Evolutionary conservation across 1,140 invertebrate genomes (phyloP).

Genomic region (Leptinotarsa texana): DNA sequence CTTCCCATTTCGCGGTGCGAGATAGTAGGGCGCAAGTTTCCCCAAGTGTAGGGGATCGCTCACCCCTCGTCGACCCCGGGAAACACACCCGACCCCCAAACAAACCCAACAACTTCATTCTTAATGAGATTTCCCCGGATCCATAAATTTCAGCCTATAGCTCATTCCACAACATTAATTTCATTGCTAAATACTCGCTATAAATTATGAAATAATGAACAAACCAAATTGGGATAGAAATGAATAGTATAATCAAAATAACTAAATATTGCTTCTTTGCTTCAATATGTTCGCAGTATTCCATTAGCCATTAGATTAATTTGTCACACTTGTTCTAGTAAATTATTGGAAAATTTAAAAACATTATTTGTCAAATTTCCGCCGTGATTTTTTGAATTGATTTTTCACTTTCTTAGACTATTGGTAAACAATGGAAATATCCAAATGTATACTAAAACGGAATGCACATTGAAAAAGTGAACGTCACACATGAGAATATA

Average conservation of each 20-base stretch:
- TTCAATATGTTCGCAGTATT: too few relatives aligned
- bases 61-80: constrained; percentile 27
- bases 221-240: constrained; percentile 51
- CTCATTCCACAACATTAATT: constrained; percentile 57
- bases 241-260: constrained; percentile 52
- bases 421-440: too few relatives aligned
- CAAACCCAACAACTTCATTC: constrained; percentile 56
- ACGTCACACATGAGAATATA: too few relatives aligned
- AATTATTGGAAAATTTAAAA: too few relatives aligned
- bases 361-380: too few relatives aligned
- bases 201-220: constrained; percentile 57
- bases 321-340: too few relatives aligned
- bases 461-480: too few relatives aligned
- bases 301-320: too few relatives aligned
- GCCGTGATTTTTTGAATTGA: too few relatives aligned
- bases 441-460: too few relatives aligned
- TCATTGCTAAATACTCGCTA: constrained; percentile 55
- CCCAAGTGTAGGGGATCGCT: constrained; percentile 15
- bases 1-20: constrained; percentile 24
- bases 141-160: constrained; percentile 57
- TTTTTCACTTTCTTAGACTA: too few relatives aligned
- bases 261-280: background rate
- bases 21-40: constrained; percentile 23
- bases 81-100: constrained; percentile 41
- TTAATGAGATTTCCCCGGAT: constrained; percentile 58